Evolutionary conservation across 1,140 invertebrate species (phyloP).

Genomic region (Eurosta solidaginis): DNA sequence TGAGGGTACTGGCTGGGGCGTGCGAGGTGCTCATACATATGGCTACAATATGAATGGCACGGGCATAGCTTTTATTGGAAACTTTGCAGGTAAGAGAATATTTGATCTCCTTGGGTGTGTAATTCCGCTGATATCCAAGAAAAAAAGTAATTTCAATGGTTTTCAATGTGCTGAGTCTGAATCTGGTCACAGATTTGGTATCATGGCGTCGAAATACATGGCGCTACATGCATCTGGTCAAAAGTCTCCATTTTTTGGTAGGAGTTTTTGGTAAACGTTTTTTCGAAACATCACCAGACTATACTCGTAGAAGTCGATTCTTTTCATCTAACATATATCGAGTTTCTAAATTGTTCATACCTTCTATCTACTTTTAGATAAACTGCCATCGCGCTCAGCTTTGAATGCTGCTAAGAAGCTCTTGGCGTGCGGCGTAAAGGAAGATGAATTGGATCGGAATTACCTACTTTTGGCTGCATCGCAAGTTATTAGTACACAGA

Average conservation of each 20-base stretch:
- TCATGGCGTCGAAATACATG: too few species aligned
- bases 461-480: constrained; percentile 68
- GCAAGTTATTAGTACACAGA: constrained; percentile 66
- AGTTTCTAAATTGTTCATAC: background rate
- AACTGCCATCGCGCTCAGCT: constrained; percentile 63
- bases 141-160: background rate
- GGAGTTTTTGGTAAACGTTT: too few species aligned
- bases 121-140: background rate
- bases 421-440: constrained; percentile 66
- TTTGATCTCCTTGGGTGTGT: too few species aligned
- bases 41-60: constrained; percentile 69
- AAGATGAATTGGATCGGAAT: constrained; percentile 63
- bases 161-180: too few species aligned
- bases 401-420: constrained; percentile 66
- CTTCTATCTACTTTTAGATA: constrained; percentile 59
- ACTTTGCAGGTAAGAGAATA: constrained; percentile 67
- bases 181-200: too few species aligned
- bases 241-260: too few species aligned
- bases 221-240: too few species aligned
- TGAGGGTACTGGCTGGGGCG: constrained; percentile 76
- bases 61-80: constrained; percentile 75
- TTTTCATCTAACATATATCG: background rate
- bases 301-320: background rate
- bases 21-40: constrained; percentile 72
- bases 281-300: too few species aligned